Conservation (phyloP, 2,888 invertebrate genomes). For the Sarcophaga subvicina region DNA sequence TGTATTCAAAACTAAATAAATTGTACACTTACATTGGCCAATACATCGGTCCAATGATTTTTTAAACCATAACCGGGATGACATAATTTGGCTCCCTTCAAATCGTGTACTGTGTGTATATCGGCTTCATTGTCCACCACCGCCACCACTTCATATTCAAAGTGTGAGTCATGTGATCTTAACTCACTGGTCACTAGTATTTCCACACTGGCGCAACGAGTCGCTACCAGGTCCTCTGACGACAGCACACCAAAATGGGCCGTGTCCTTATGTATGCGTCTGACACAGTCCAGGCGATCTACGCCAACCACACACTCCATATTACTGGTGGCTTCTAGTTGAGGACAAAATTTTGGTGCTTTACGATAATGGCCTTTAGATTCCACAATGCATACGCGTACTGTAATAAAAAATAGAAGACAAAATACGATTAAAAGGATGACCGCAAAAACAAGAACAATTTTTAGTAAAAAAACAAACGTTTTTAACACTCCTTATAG, state of each 20-base stretch:
- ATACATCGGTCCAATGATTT: slow-evolving; percentile 89
- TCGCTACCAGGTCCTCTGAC: slow-evolving; percentile 92
- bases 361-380: slow-evolving; percentile 85
- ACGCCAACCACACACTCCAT: slow-evolving; percentile 88
- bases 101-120: slow-evolving; percentile 84
- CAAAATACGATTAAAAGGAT: slow-evolving; percentile 20
- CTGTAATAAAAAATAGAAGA: slow-evolving; percentile 81
- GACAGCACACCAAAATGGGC: slow-evolving; percentile 93
- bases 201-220: slow-evolving; percentile 86
- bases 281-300: slow-evolving; percentile 91
- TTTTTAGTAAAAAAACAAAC: neutral
- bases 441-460: neutral
- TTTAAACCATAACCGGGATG: slow-evolving; percentile 90
- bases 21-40: slow-evolving; percentile 85
- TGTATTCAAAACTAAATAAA: neutral
- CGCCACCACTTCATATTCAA: slow-evolving; percentile 86
- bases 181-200: slow-evolving; percentile 88
- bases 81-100: slow-evolving; percentile 89
- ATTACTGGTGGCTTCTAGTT: slow-evolving; percentile 84
- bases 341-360: slow-evolving; percentile 85
- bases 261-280: slow-evolving; percentile 88
- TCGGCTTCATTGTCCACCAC: slow-evolving; percentile 85
- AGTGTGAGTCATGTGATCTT: slow-evolving; percentile 83
- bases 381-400: slow-evolving; percentile 88
- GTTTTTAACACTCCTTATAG: too few relatives aligned